Evolutionary conservation across 1,140 invertebrate species (phyloP), one percentile per base, ranked within the genome.

Genomic region (Antheraea mylitta): DNA sequence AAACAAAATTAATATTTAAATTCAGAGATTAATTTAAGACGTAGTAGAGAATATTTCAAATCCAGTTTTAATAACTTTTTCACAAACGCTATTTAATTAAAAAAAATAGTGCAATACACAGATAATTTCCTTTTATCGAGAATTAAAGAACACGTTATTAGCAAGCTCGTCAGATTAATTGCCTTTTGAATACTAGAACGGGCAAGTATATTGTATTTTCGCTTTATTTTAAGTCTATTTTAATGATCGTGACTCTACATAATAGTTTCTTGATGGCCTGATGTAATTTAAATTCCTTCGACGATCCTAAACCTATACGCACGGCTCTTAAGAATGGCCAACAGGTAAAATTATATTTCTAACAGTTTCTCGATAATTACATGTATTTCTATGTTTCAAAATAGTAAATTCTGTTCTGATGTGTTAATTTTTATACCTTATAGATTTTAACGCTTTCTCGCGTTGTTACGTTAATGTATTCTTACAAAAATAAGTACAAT

Each of bases 201-300:
- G 5, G 13, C 45, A 16, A 16, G 45, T 16, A 53, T 6, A 13
- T 53, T 53, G 13, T 53, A n/a, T 53, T 16, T 53, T 53, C 45
- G 11, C 16, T 53, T 53, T 53, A 53, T n/a, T 53, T 53, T 53
- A 53, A 53, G 45, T 53, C 45, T 53, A 16, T 53, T 53, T 53
- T 53, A 53, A 53, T 16, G 45, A 53, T 53, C 45, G 13, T 53
- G 45, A 53, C 45, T n/a, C 45, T 53, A 53, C 45, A 53, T 53
- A 53, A 53, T 53, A 53, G 45, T 53, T 16, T 13, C 45, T 16
- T 53, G 45, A 53, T 53, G 45, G 45, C 45, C 16, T 53, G 9
- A 53, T 11, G 45, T 42, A 68, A 72, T 68, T 72, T 72, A 66
- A 72, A 72, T 72, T 72, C 71, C 67, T 63, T 58, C 45, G 71